A percentile compares a stretch with the other conserved stretches of the same genome.
Conservation (phyloP, 2,888 invertebrate species). For the Nemotelus pantherinus region DNA sequence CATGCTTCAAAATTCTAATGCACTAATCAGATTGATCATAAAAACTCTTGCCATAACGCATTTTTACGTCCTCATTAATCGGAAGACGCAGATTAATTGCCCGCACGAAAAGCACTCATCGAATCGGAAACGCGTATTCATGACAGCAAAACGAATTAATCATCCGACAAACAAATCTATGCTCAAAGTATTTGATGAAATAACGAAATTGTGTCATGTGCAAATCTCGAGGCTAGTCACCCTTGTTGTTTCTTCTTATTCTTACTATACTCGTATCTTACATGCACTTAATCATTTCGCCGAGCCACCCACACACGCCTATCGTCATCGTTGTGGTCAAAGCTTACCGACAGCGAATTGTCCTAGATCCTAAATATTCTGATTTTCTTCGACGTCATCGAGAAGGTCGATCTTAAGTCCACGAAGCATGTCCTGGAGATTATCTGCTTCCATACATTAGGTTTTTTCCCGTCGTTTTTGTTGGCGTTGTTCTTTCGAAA, state of each 20-base stretch:
- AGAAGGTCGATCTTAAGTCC: not conserved
- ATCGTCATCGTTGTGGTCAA: not conserved
- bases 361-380: slow-evolving; percentile 16
- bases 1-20: too few species aligned
- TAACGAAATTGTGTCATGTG: slow-evolving; percentile 18
- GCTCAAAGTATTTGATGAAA: not conserved
- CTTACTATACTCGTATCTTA: not conserved
- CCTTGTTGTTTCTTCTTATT: not conserved
- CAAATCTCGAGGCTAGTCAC: not conserved
- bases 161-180: slow-evolving; percentile 13
- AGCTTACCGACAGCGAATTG: not conserved
- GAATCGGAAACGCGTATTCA: not conserved
- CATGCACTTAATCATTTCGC: slow-evolving; percentile 1
- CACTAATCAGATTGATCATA: too few species aligned
- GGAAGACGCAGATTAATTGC: slow-evolving; percentile 5
- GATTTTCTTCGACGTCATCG: not conserved
- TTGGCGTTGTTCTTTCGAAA: not conserved
- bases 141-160: slow-evolving; percentile 9
- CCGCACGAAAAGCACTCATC: not conserved
- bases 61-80: too few species aligned
- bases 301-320: not conserved
- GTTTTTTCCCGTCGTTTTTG: not conserved
- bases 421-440: slow-evolving; percentile 12
- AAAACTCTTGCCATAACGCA: too few species aligned
- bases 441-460: slow-evolving; percentile 1